phyloP scores from a whole-genome alignment of 37 sponge, comb jelly and placozoan genomes.

The Dysidea cf. avara region DNA sequence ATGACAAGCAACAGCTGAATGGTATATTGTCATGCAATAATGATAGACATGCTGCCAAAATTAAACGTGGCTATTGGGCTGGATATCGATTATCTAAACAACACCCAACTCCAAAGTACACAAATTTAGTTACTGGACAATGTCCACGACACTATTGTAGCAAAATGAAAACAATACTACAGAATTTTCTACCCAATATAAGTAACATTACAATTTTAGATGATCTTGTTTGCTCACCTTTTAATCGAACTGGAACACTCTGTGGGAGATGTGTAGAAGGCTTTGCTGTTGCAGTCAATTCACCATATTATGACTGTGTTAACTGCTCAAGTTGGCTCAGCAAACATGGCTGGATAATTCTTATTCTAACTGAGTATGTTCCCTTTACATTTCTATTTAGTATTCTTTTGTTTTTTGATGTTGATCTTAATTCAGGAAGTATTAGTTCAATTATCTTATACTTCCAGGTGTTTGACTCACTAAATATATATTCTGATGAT shows the following conservation, averaged over 20 bases:
- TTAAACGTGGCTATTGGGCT: no score
- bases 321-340: constrained; percentile 20
- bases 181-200: no score
- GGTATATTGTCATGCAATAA: no score
- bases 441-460: constrained; percentile 51
- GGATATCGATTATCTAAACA: no score
- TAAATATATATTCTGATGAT: constrained; percentile 10
- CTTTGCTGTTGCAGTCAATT: constrained; percentile 19
- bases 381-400: constrained; percentile 54
- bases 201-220: no score
- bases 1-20: no score
- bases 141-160: no score
- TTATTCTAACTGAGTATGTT: constrained; percentile 35
- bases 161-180: no score
- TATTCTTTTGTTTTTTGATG: constrained; percentile 41
- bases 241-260: constrained; percentile 47
- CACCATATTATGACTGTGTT: constrained; percentile 14
- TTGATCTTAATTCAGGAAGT: constrained; percentile 29
- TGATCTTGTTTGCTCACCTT: constrained; percentile 14
- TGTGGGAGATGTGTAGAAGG: constrained; percentile 48
- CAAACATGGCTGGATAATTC: constrained; percentile 37
- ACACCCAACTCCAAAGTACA: no score
- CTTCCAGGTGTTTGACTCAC: constrained; percentile 41
- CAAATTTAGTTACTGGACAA: no score
- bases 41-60: no score